Percentiles rank a stretch among this genome's conserved stretches.
These are phyloP conservation scores for Polypterus senegalus DNA, from an alignment of 2,113 vertebrate species.

Conservation along the genomic window DNA sequence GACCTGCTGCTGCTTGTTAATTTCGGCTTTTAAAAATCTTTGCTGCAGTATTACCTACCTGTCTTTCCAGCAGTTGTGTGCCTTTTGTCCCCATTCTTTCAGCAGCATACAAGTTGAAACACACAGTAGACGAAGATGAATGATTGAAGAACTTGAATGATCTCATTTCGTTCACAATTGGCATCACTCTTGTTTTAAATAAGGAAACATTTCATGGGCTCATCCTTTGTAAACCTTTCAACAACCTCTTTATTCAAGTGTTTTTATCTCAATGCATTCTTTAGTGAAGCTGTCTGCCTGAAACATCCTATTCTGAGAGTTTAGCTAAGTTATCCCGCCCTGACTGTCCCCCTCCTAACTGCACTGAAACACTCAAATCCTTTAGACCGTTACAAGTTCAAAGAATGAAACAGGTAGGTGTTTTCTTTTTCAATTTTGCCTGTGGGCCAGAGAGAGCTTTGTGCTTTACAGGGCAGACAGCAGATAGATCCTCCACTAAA, in stretches of 20 bases:
- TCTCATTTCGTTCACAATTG: conserved; percentile 25
- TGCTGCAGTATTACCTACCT: too few relatives aligned
- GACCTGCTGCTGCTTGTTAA: too few relatives aligned
- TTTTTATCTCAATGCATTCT: conserved; percentile 28
- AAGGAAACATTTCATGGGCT: conserved; percentile 9
- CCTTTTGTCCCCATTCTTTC: not conserved
- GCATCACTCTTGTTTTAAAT: conserved; percentile 11
- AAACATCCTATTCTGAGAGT: conserved; percentile 27
- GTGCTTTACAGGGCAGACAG: conserved; percentile 22
- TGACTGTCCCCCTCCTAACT: conserved; percentile 17
- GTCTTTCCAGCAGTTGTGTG: not conserved
- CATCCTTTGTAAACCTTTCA: conserved; percentile 21
- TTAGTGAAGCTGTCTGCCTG: conserved; percentile 15
- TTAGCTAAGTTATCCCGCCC: conserved; percentile 26
- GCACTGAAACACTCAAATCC: conserved; percentile 28
- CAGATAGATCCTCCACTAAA: conserved; percentile 33
- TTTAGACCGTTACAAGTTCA: conserved; percentile 34
- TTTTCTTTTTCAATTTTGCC: conserved; percentile 17
- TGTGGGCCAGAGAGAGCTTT: conserved; percentile 19
- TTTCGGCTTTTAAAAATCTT: too few relatives aligned
- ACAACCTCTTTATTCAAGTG: conserved; percentile 26
- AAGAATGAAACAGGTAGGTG: conserved; percentile 29
- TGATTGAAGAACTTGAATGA: conserved; percentile 18
- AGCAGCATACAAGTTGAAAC: conserved; percentile 18
- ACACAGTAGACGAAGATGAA: conserved; percentile 31